Conservation (phyloP, 2,797 vertebrate species). For the Otolemur crassicaudatus region DNA sequence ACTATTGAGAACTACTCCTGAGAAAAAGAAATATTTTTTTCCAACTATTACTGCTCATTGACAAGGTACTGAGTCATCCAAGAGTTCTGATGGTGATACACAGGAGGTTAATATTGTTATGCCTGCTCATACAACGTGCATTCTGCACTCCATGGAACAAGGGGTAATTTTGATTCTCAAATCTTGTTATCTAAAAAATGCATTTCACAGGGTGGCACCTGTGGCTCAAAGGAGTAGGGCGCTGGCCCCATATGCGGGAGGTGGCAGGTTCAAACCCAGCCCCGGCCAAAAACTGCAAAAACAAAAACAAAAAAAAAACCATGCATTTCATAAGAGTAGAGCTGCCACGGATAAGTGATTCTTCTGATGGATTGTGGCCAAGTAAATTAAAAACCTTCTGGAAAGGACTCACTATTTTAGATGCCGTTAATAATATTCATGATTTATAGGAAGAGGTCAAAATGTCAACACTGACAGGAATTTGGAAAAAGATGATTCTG, state of each 20-base stretch:
- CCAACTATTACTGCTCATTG: neutral
- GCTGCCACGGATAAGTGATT: neutral
- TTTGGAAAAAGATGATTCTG: neutral
- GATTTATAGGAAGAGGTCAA: neutral
- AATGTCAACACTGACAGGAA: neutral
- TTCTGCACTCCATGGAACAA: neutral
- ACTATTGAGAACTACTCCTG: neutral
- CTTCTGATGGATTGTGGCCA: neutral
- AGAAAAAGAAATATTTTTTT: neutral
- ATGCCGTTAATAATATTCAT: neutral
- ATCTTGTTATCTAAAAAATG: neutral
- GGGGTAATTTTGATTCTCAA: neutral
- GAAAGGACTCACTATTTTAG: neutral
- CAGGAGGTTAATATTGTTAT: neutral
- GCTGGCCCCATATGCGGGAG: no score
- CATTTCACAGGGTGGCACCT: neutral
- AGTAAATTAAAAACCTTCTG: neutral
- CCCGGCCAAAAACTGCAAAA: no score
- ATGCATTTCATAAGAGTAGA: neutral
- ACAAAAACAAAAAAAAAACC: no score
- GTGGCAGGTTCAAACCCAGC: no score
- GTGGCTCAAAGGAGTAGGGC: no score
- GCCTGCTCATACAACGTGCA: neutral
- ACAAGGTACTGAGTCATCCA: neutral
- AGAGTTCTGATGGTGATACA: neutral